Conservation (phyloP, 2,113 vertebrate species). For the Rhabdomys dilectus region DNA sequence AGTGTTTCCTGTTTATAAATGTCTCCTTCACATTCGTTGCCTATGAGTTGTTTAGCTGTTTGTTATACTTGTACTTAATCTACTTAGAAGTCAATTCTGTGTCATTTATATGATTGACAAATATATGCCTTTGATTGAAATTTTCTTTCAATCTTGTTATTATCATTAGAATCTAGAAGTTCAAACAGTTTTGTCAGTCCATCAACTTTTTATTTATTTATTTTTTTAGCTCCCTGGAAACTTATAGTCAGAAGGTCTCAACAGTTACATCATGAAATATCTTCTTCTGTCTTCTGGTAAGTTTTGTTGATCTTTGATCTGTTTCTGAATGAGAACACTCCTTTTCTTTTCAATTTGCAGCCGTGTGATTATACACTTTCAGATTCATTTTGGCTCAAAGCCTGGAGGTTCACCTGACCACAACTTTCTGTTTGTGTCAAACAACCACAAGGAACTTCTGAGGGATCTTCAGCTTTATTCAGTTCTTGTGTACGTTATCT, state of each 20-base stretch:
- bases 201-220: neutral
- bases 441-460: neutral
- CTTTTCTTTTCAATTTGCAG: neutral
- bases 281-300: neutral
- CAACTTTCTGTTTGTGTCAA: neutral
- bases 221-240: neutral
- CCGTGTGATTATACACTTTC: neutral
- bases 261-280: neutral
- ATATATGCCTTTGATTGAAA: neutral
- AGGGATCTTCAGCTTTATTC: neutral
- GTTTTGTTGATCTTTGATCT: neutral
- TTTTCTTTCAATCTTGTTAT: neutral
- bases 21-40: neutral
- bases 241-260: neutral
- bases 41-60: neutral
- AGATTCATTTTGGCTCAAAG: neutral
- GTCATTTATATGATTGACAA: neutral
- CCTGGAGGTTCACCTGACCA: neutral
- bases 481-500: neutral
- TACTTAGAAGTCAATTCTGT: neutral
- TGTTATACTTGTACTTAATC: neutral
- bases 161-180: neutral
- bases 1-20: neutral
- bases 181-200: neutral
- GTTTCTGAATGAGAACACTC: neutral